A percentile compares a stretch with the other conserved stretches of the same genome.
Evolutionary conservation across 2,888 invertebrate genomes (phyloP).

Genomic region (Macroteleia sp.): DNA sequence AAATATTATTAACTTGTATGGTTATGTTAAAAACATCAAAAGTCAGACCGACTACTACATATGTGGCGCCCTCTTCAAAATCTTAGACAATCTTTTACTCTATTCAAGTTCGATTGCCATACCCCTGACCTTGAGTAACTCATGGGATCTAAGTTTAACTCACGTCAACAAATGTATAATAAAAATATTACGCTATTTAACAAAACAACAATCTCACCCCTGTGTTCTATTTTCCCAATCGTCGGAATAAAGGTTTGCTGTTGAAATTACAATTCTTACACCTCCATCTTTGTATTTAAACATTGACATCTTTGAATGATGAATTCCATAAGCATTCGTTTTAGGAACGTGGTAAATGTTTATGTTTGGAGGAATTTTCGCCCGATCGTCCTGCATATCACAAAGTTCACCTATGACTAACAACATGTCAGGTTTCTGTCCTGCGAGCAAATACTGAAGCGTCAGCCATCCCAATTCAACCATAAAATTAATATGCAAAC

Average conservation of each 20-base stretch:
- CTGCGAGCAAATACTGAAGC: slow-evolving; percentile 92
- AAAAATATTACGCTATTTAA: too few species aligned
- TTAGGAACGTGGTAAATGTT: slow-evolving; percentile 70
- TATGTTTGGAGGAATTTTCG: slow-evolving; percentile 71
- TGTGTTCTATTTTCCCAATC: slow-evolving; percentile 98
- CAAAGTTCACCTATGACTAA: slow-evolving; percentile 70
- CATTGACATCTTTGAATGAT: slow-evolving; percentile 91
- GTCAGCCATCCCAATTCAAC: slow-evolving; percentile 95
- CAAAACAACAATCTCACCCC: too few species aligned
- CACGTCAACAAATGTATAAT: too few species aligned
- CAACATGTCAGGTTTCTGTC: slow-evolving; percentile 86
- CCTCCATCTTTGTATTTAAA: slow-evolving; percentile 92
- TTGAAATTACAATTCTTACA: slow-evolving; percentile 93
- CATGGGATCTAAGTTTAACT: too few species aligned
- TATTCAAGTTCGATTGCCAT: too few species aligned
- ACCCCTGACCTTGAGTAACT: too few species aligned
- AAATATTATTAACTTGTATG: too few species aligned
- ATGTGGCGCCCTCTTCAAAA: too few species aligned
- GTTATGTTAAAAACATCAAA: too few species aligned
- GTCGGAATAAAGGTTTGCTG: slow-evolving; percentile 94
- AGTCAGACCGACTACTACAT: too few species aligned
- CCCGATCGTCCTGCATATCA: slow-evolving; percentile 63
- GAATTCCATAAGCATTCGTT: slow-evolving; percentile 74
- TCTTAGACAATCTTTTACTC: too few species aligned
- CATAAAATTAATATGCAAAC: slow-evolving; percentile 96